Conservation (phyloP, 2,888 invertebrate genomes). For the Drosophila pseudotakahashii region DNA sequence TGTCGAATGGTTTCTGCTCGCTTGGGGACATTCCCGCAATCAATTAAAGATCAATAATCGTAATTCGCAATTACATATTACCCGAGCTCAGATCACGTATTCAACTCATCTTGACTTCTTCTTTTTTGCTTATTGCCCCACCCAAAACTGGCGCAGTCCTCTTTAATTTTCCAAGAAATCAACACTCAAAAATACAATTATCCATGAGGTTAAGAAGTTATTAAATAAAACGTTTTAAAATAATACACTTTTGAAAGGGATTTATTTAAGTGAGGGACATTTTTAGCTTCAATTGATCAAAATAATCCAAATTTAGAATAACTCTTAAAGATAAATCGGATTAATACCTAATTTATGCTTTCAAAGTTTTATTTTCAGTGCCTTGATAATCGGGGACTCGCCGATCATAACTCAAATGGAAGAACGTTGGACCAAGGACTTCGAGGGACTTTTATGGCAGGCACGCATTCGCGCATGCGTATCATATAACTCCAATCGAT, state of each 20-base stretch:
- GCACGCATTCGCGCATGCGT: constrained; percentile 79
- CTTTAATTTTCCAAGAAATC: constrained; percentile 38
- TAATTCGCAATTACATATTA: constrained; percentile 64
- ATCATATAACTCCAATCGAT: constrained; percentile 77
- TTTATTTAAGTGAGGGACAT: too few species aligned
- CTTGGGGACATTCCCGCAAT: constrained; percentile 21
- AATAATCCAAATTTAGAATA: too few species aligned
- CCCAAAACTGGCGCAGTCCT: constrained; percentile 23
- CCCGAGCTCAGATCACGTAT: constrained; percentile 27
- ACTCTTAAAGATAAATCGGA: too few species aligned
- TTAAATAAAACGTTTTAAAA: too few species aligned
- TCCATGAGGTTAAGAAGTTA: neutral
- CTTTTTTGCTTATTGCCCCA: constrained; percentile 13
- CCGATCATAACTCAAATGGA: constrained; percentile 50
- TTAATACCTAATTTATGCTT: too few species aligned
- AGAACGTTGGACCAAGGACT: constrained; percentile 18
- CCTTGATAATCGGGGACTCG: constrained; percentile 4
- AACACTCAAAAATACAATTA: constrained; percentile 5
- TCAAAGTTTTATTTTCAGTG: constrained; percentile 5
- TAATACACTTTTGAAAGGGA: too few species aligned
- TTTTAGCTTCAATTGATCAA: too few species aligned
- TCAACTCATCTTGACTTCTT: neutral
- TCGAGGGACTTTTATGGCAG: constrained; percentile 48
- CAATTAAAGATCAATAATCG: constrained; percentile 70
- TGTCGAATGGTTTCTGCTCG: constrained; percentile 13